Evolutionary conservation across 2,888 invertebrate species (phyloP), one percentile per base, ranked within the genome.

Genomic region (Trypoxylon attenuatum): DNA sequence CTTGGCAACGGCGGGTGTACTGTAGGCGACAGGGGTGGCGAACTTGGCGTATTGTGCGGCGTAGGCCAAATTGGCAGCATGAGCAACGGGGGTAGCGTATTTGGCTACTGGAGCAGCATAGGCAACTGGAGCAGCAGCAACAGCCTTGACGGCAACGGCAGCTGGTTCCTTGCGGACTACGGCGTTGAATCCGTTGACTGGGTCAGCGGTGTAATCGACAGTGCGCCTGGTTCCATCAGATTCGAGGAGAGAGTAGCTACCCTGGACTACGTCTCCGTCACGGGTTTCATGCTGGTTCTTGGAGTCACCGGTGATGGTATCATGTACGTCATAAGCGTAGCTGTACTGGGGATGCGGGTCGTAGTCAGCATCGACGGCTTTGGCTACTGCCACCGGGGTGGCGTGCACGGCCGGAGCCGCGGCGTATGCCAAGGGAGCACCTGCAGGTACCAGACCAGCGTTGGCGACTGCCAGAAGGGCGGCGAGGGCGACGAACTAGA

Each of bases 351-450:
- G 84, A 51, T 86, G 79, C 1, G 85, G 80, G 61, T 85, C 84
- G 79, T 61, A 82, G 5, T 84, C 84, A 5, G 83, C 71, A 46
- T 84, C 75, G 1, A 59, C 59, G 27, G 58, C 8, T 10, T 80
- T 81, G 3, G 78, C 65, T 41, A 77, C 78, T 15, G 82, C 69
- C 5, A 77, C 50, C 15, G 81, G 73, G 4, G 79, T 93, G 76
- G 92, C 92, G 77, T 92, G 93, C 81, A 92, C 91, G n/a, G n/a
- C n/a, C 91, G 70, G 62, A 0, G 65, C 61, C 0, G 66, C 62
- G 10, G 77, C 70, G 42, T 81, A 80, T 5, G 72, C 81, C 66
- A 84, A 68, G 0, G 71, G 76, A 0, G 72, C 69, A 0, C 69
- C 87, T 19, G 88, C 87, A 5, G 86, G 84, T 29, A 89, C 78